Conservation (phyloP, 2,113 vertebrate species). For the Grammomys dolichurus region DNA sequence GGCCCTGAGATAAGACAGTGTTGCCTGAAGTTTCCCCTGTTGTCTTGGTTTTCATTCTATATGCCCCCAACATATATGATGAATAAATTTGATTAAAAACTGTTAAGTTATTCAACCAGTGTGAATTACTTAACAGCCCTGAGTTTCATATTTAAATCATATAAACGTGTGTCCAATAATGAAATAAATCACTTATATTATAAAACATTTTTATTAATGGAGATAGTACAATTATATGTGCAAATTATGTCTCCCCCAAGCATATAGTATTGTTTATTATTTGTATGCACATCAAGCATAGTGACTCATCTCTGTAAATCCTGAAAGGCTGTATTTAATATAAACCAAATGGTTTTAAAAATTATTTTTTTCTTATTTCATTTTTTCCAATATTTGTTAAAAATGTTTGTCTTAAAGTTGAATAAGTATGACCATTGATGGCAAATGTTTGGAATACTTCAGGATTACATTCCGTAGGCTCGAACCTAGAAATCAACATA, state of each 20-base stretch:
- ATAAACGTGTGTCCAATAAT: not conserved
- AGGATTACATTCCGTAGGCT: not conserved
- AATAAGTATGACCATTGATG: not conserved
- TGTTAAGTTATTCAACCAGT: not conserved
- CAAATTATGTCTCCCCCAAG: not conserved
- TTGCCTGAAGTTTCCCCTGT: no score
- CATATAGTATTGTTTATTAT: not conserved
- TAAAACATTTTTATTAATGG: not conserved
- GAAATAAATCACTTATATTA: not conserved
- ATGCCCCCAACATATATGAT: no score
- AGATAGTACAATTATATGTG: not conserved
- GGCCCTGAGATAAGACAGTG: no score
- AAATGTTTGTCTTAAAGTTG: not conserved
- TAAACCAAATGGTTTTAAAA: not conserved
- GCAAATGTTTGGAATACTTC: not conserved
- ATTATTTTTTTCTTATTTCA: constrained; percentile 8
- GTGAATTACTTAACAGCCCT: not conserved
- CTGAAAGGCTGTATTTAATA: not conserved
- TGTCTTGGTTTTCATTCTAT: no score
- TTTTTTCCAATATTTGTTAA: not conserved
- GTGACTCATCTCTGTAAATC: not conserved
- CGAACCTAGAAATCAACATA: not conserved
- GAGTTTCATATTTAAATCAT: not conserved
- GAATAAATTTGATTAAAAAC: not conserved
- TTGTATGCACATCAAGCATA: not conserved